phyloP scores from a whole-genome alignment of 2,888 invertebrate genomes.

The Lobophora halterata region DNA sequence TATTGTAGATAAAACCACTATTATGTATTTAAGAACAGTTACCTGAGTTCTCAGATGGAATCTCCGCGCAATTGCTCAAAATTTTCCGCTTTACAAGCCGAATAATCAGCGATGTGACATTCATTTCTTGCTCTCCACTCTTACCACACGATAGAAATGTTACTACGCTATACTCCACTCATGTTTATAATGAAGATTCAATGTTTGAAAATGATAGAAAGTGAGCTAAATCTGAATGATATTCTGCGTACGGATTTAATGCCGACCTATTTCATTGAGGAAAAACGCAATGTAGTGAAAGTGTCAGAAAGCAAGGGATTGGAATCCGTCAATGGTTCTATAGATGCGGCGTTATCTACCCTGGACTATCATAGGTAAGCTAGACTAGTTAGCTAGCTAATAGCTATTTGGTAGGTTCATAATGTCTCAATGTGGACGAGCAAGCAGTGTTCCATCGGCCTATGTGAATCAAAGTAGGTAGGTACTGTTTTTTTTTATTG shows the following conservation, averaged over 20 bases:
- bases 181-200: constrained; percentile 1
- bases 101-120: constrained; percentile 52
- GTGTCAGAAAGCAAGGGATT: constrained; percentile 29
- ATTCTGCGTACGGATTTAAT: constrained; percentile 85
- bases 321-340: constrained; percentile 77
- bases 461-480: too few relatives aligned
- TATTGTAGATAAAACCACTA: too few relatives aligned
- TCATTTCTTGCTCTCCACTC: constrained; percentile 29
- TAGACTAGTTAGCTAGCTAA: constrained; percentile 8
- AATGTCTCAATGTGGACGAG: too few relatives aligned
- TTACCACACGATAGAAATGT: constrained; percentile 16
- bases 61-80: constrained; percentile 38
- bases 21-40: constrained; percentile 47
- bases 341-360: constrained; percentile 82
- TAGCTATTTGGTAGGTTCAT: too few relatives aligned
- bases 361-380: constrained; percentile 86
- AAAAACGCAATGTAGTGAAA: constrained; percentile 48
- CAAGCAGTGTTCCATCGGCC: too few relatives aligned
- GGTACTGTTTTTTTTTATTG: too few relatives aligned
- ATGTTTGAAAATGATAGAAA: constrained; percentile 45
- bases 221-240: constrained; percentile 82
- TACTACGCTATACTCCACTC: constrained; percentile 1
- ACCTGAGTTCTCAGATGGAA: constrained; percentile 41
- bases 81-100: constrained; percentile 73
- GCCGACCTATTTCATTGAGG: constrained; percentile 83